phyloP scores from a whole-genome alignment of 2,797 vertebrate species.

The Buphagus erythrorhynchus region DNA sequence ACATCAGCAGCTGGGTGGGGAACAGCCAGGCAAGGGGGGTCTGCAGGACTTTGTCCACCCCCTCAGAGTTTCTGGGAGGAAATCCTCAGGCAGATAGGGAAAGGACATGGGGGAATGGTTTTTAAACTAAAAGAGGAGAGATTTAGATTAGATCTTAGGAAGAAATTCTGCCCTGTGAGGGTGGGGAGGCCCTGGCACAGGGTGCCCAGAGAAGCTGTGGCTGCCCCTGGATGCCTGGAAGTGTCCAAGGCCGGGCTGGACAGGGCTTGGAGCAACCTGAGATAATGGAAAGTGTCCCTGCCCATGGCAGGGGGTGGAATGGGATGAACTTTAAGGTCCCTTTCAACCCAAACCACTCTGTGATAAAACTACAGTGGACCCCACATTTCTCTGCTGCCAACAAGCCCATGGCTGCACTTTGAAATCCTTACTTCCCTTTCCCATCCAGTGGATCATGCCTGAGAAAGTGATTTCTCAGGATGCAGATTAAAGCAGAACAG shows the following conservation, averaged over 20 bases:
- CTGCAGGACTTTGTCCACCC: not conserved
- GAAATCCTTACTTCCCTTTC: not conserved
- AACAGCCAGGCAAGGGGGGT: accelerated
- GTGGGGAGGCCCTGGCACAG: accelerated
- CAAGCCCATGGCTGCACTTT: not conserved
- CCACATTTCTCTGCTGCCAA: not conserved
- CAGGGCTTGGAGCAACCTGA: accelerated
- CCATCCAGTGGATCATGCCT: not conserved
- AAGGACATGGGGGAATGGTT: not conserved
- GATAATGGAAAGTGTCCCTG: accelerated
- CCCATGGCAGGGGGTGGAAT: too few species aligned
- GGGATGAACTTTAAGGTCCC: accelerated
- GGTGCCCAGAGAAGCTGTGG: not conserved
- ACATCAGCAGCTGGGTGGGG: not conserved
- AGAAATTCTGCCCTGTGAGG: not conserved
- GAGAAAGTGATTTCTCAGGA: slow-evolving; percentile 41
- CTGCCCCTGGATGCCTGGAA: not conserved
- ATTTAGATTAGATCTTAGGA: not conserved
- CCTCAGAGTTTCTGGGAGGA: not conserved
- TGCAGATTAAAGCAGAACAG: slow-evolving; percentile 44
- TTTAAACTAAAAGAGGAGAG: not conserved
- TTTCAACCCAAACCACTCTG: not conserved
- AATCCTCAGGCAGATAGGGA: not conserved
- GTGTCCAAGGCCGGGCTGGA: not conserved
- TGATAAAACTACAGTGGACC: accelerated